phyloP scores from a whole-genome alignment of 2,888 invertebrate genomes.

The Junonia oenone region DNA sequence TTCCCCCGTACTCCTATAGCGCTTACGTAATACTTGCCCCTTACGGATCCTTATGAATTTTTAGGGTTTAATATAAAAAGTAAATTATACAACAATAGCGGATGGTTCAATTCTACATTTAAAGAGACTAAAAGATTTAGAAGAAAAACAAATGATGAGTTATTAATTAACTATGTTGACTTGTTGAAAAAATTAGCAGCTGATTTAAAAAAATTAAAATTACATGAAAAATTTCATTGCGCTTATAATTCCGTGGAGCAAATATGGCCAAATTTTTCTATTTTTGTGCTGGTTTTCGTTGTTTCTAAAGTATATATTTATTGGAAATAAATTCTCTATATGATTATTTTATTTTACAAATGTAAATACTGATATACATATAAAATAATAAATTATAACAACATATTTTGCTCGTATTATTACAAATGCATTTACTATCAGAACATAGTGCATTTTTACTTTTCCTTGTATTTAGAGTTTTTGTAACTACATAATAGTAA shows the following conservation, averaged over 20 bases:
- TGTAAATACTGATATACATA: slow-evolving; percentile 17
- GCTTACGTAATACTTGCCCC: too few species aligned
- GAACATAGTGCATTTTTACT: slow-evolving; percentile 21
- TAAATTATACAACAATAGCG: not conserved
- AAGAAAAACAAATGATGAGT: slow-evolving; percentile 4
- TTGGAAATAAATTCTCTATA: not conserved
- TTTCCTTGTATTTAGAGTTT: slow-evolving; percentile 37
- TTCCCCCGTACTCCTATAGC: too few species aligned
- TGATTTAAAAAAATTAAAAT: slow-evolving; percentile 38
- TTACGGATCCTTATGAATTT: not conserved
- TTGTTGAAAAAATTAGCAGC: slow-evolving; percentile 37
- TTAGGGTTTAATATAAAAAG: slow-evolving; percentile 5
- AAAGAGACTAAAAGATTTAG: slow-evolving; percentile 13
- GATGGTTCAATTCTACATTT: slow-evolving; percentile 1
- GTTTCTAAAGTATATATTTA: not conserved
- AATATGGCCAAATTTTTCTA: not conserved
- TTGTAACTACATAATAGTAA: slow-evolving; percentile 37
- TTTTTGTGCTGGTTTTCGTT: not conserved
- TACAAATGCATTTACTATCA: slow-evolving; percentile 30
- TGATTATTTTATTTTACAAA: slow-evolving; percentile 15
- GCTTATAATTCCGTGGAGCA: slow-evolving; percentile 23
- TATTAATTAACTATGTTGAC: slow-evolving; percentile 32
- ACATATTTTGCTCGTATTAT: slow-evolving; percentile 20
- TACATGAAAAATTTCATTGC: slow-evolving; percentile 41
- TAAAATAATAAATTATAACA: slow-evolving; percentile 21